Evolutionary conservation across 2,113 vertebrate genomes (phyloP), one percentile per base, ranked within the genome.

Genomic region (Speoplatyrhinus poulsoni): DNA sequence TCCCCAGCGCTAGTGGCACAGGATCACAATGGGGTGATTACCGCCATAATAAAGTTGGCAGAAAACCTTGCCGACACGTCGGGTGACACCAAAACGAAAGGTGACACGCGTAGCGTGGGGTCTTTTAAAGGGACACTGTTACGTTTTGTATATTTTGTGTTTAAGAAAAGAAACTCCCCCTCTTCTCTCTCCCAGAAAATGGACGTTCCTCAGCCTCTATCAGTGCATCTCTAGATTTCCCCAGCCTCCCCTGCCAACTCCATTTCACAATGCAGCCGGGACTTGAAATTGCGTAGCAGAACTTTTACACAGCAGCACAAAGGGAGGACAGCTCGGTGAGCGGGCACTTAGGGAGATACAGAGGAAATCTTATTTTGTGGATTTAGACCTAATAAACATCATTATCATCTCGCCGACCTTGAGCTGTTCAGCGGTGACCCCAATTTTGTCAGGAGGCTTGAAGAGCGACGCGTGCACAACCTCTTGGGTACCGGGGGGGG

Each of bases 351-450:
- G 68, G 61, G 67, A 75, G 73, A 77, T 74, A 75, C 77, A 79
- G 33, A 80, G 62, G 62, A 66, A 86, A 83, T 83, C 64, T 76
- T 76, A 85, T 87, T 87, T 84, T 65, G 80, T 77, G 85, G 82
- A 86, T 84, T 86, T 81, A 76, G 75, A 84, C 86, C 84, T 87
- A 78, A 87, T 87, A 87, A 88, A 88, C 86, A 85, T 88, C 88
- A 83, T 90, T 86, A 88, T 88, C 85, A 73, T 85, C 82, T 84
- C 50, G 12, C 73, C 36, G 79, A 89, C 86, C 82, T 85, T 12
- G 47, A 11, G 32, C 82, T 53, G 74, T 81, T 85, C 77, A 72
- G 77, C 26, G 12, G 49, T 55, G 70, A 85, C 85, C 85, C 77
- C 87, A 84, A 86, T 89, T 88, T 85, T 78, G 72, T 79, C 70